A percentile compares a stretch with the other conserved stretches of the same genome.
These are phyloP conservation scores for Phoeniculus purpureus DNA, from an alignment of 2,797 vertebrate genomes.

Conservation along the genomic window DNA sequence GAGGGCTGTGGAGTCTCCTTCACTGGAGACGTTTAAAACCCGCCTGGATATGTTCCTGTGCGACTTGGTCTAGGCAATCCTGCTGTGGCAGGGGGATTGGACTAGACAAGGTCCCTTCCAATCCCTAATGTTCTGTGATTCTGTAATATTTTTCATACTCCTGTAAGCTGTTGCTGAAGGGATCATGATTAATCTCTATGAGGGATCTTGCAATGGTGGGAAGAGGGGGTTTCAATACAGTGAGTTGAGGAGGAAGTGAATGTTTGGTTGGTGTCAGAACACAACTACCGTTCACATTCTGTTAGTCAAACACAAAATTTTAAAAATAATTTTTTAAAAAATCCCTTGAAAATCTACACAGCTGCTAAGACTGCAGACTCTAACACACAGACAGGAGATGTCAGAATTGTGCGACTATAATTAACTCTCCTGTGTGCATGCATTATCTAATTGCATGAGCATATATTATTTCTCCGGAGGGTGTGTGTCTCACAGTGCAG, in stretches of 20 bases:
- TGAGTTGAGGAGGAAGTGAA: neutral
- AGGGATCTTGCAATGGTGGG: neutral
- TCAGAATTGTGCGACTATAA: neutral
- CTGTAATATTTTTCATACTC: neutral
- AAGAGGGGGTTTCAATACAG: neutral
- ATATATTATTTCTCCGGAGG: neutral
- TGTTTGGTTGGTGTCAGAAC: neutral
- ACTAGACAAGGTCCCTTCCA: no score
- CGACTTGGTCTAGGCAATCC: no score
- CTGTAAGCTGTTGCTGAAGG: neutral
- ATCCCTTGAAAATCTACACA: neutral
- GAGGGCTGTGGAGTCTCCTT: no score
- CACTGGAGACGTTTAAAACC: no score
- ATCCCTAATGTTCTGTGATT: no score
- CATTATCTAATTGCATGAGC: neutral
- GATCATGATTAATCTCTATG: neutral
- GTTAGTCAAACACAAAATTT: neutral
- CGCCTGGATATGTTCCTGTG: no score
- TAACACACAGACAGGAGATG: neutral
- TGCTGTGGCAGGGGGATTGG: no score
- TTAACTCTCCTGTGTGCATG: neutral
- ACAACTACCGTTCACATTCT: neutral
- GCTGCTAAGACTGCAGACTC: neutral
- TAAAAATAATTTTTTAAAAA: neutral
- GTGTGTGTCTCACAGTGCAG: neutral